These are phyloP conservation scores for Melolontha melolontha DNA, from an alignment of 2,888 invertebrate genomes.

Conservation along the genomic window DNA sequence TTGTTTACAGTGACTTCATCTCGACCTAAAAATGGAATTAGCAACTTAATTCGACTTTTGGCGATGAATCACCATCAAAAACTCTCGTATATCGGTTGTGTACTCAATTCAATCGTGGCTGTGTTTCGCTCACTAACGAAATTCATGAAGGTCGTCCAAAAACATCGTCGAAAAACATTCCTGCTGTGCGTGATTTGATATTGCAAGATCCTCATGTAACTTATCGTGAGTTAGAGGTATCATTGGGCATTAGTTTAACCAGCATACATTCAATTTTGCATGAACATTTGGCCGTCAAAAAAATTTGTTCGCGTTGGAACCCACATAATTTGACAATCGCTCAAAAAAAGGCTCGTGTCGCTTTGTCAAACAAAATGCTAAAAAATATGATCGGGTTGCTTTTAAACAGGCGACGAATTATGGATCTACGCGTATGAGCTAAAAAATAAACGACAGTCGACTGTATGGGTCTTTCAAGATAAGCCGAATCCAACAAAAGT, in stretches of 20 bases:
- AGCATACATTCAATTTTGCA: not conserved
- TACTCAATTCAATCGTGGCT: not conserved
- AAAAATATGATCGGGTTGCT: too few species aligned
- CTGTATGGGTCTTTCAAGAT: too few species aligned
- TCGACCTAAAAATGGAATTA: not conserved
- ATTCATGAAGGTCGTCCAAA: not conserved
- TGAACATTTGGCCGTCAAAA: too few species aligned
- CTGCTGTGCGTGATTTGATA: conserved; percentile 1
- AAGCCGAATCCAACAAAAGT: too few species aligned
- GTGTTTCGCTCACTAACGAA: too few species aligned
- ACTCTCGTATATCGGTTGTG: not conserved
- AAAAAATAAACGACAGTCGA: too few species aligned
- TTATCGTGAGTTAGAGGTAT: conserved; percentile 6
- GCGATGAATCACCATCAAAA: conserved; percentile 1
- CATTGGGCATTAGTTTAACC: not conserved
- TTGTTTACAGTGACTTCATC: not conserved
- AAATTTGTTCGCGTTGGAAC: too few species aligned
- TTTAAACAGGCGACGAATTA: too few species aligned
- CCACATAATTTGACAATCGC: too few species aligned
- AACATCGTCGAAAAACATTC: not conserved
- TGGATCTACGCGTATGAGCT: too few species aligned
- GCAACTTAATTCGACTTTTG: not conserved
- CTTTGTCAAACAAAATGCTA: too few species aligned
- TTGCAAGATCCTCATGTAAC: conserved; percentile 5
- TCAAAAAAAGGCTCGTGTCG: too few species aligned